Base-by-base conservation (phyloP, 2,888 invertebrate genomes). In the Toxonevra muliebris region DNA sequence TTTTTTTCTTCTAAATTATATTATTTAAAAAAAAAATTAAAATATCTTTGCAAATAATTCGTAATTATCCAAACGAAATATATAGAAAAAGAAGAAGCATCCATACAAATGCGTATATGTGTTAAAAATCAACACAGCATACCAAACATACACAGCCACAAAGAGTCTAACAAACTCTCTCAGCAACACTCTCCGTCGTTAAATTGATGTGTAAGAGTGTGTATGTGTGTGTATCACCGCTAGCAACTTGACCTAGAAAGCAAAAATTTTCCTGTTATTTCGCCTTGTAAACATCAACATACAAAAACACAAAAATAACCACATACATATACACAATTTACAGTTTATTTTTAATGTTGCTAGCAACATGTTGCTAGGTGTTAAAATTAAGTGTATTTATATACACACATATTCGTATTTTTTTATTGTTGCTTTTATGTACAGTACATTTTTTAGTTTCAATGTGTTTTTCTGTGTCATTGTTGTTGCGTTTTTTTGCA, bases 201-300 rank as follows among this genome's bases (percentile, higher is more conserved):
- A 8, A 15, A 48, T 48, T 17, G 41, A 13, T 43, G 53, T 62
- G 41, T 17, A 48, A 15, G 19, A 1, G 59, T 1, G 62, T 59
- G 40, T 50, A 20, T 43, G 45, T 48, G 41, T 41, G 42, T 61
- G 59, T 52, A 42, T 48, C 13, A 17, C 15, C 52, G 15, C 69
- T 69, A 70, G 79, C 84, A 83, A 84, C 84, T 81, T 84, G 83
- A 84, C 83, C 82, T 78, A 80, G 76, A 80, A 79, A 82, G 79
- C 77, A 81, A 73, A 75, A 81, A 74, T 81, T 82, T 82, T 84
- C 82, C 84, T 82, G 83, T 84, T 84, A 83, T 83, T 82, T 80
- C 68, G 72, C 70, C 71, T 72, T 66, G 70, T 69, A 72, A 71
- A 71, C 71, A 74, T 71, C 7, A 7, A 30, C 2, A 30, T 7